Conservation (phyloP, 2,888 invertebrate species). For the Ormyrus rosae region DNA sequence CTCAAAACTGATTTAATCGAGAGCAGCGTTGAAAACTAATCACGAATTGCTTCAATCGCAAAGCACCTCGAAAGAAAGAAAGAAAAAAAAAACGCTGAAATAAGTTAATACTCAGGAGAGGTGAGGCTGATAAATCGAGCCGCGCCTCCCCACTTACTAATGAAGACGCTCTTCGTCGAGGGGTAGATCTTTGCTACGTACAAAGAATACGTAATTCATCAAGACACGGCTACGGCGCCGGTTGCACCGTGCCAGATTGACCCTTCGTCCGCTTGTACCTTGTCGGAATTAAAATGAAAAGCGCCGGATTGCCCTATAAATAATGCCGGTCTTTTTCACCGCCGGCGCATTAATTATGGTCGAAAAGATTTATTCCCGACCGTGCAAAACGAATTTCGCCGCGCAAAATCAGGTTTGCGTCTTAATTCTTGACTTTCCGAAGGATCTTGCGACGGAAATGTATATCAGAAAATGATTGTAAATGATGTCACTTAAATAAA, state of each 20-base stretch:
- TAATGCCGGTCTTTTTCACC: too few relatives aligned
- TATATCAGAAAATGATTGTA: neutral
- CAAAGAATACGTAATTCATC: slow-evolving; percentile 73
- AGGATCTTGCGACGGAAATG: neutral
- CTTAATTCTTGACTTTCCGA: neutral
- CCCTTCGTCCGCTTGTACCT: slow-evolving; percentile 5
- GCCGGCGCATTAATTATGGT: neutral
- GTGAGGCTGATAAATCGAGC: slow-evolving; percentile 72
- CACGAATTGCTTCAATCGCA: neutral
- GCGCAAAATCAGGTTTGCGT: too few relatives aligned
- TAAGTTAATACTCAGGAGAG: slow-evolving; percentile 30
- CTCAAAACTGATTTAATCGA: too few relatives aligned
- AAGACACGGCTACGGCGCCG: neutral
- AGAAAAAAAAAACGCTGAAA: slow-evolving; percentile 59
- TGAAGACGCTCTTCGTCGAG: slow-evolving; percentile 74
- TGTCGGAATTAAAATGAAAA: slow-evolving; percentile 16
- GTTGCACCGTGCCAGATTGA: slow-evolving; percentile 48
- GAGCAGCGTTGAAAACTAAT: too few relatives aligned
- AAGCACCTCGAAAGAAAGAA: slow-evolving; percentile 41
- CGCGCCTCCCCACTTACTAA: slow-evolving; percentile 70
- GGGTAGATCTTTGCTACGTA: slow-evolving; percentile 73
- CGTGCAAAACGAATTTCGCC: neutral
- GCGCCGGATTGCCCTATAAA: neutral
- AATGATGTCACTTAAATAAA: neutral
- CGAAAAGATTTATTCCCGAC: neutral